Evolutionary conservation across 2,113 vertebrate species (phyloP), one percentile per base, ranked within the genome.

Genomic region (Syrrhaptes paradoxus): DNA sequence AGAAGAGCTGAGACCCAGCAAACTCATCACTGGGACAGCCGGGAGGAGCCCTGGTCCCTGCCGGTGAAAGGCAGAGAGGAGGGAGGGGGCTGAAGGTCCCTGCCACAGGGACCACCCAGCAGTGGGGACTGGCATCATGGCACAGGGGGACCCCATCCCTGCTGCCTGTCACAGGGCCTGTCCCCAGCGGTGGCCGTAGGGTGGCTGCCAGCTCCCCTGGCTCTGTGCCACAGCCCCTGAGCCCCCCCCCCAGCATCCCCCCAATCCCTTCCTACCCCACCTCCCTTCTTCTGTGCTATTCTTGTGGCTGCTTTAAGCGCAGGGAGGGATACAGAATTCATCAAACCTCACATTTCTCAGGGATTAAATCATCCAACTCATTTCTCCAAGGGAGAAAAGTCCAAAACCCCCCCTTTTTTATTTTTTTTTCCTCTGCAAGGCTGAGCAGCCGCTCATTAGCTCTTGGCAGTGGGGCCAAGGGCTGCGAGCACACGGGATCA

Each of bases 241-340:
- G 20, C 31, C 65, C 48, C 13, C 65, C 48, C 13, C 31, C 10
- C 31, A 59, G 15, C 43, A 12, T 8, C 34, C 81, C 46, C 62
- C 32, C n/a, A 32, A 17, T 49, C 76, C 66, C 67, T 45, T 46
- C 52, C 66, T 29, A 29, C 57, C 65, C 46, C 71, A 26, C 46
- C 41, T 51, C 85, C 71, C 85, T 25, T n/a, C 83, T 29, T 26
- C 54, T 14, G 38, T 5, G 28, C 62, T 62, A 7, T 46, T 91
- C 91, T 74, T 4, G 34, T 36, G 81, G 89, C 75, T 34, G 65
- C 80, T 89, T 81, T 85, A 67, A 95, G 90, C 4, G 5, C 75
- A 92, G 96, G 93, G 94, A 94, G 85, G 68, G 95, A 82, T 41
- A 77, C 32, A 62, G 73, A 63, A 57, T 52, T 62, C 87, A 70